Conservation (phyloP, 2,797 vertebrate species). For the Petrocephalus sullivani region DNA sequence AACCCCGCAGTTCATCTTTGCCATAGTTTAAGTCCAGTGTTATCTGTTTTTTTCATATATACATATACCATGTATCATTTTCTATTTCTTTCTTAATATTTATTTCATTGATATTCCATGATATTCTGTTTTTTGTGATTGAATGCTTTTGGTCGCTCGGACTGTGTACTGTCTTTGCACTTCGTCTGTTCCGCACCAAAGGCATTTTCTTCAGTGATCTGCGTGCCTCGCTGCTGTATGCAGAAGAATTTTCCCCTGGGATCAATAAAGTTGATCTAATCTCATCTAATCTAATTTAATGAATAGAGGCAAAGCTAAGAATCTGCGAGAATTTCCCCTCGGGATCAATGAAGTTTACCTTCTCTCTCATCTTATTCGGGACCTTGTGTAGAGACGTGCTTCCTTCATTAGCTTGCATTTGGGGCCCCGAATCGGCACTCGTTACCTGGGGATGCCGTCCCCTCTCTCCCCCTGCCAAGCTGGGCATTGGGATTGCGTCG, state of each 20-base stretch:
- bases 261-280: not conserved
- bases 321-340: not conserved
- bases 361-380: not conserved
- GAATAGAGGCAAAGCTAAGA: not conserved
- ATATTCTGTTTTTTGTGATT: not conserved
- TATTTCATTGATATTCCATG: not conserved
- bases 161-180: not conserved
- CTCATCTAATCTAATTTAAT: not conserved
- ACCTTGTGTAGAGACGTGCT: not conserved
- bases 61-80: not conserved
- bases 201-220: not conserved
- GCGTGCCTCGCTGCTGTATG: not conserved
- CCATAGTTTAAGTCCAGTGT: not conserved
- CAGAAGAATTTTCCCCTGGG: not conserved
- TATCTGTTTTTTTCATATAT: not conserved
- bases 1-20: not conserved
- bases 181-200: not conserved
- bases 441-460: not conserved
- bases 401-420: not conserved
- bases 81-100: not conserved
- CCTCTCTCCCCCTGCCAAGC: not conserved
- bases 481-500: not conserved
- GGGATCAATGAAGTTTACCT: not conserved
- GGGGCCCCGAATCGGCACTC: not conserved
- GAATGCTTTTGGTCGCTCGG: not conserved